A percentile compares a stretch with the other conserved stretches of the same genome.
Evolutionary conservation across 2,797 vertebrate species (phyloP).

Genomic region (Oryzias sinensis): DNA sequence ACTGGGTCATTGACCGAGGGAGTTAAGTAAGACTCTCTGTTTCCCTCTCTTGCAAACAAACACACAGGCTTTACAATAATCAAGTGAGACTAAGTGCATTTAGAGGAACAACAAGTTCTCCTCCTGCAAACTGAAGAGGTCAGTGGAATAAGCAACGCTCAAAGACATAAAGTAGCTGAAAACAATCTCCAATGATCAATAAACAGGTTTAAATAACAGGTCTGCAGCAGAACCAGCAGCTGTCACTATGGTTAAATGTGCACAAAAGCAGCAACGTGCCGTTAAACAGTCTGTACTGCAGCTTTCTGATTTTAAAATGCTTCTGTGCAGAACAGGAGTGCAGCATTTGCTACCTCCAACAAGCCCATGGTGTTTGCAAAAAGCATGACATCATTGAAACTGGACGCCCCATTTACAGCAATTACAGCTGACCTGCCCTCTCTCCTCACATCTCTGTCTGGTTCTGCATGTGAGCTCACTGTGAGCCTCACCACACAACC

Average conservation of each 20-base stretch:
- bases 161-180: background rate
- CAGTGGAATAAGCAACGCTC: background rate
- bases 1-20: constrained; percentile 61
- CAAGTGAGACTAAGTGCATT: constrained; percentile 19
- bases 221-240: too few relatives aligned
- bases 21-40: constrained; percentile 41
- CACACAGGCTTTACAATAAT: constrained; percentile 11
- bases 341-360: constrained; percentile 18
- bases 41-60: background rate
- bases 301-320: background rate
- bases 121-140: background rate
- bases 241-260: too few relatives aligned
- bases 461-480: background rate
- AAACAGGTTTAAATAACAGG: too few relatives aligned
- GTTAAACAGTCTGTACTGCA: too few relatives aligned
- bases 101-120: constrained; percentile 22
- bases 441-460: constrained; percentile 31
- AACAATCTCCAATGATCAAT: too few relatives aligned
- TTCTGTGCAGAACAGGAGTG: constrained; percentile 3
- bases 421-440: constrained; percentile 61
- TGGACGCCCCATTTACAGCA: constrained; percentile 65
- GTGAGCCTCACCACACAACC: too few relatives aligned
- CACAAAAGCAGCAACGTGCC: too few relatives aligned
- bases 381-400: constrained; percentile 73
- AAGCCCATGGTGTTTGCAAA: constrained; percentile 31